These are phyloP conservation scores for Cettia cetti DNA, from an alignment of 2,113 vertebrate species.

Conservation along the genomic window DNA sequence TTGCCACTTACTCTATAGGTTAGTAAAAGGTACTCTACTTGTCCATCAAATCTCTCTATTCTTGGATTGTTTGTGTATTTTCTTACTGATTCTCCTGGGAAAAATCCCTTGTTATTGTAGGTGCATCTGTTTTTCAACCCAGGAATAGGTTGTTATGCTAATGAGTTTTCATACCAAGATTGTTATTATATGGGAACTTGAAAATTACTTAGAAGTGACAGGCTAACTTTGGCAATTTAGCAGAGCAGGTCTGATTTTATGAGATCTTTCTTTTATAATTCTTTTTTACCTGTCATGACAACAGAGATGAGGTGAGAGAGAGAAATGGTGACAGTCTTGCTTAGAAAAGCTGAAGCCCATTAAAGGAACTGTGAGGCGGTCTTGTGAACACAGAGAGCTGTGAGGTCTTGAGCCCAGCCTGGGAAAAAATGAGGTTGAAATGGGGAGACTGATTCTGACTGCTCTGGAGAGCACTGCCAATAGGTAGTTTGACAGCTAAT, in stretches of 20 bases:
- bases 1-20: neutral
- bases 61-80: neutral
- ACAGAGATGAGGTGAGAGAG: neutral
- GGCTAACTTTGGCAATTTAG: neutral
- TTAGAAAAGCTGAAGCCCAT: neutral
- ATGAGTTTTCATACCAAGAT: neutral
- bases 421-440: neutral
- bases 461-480: neutral
- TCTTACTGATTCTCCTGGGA: neutral
- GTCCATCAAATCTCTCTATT: neutral
- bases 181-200: neutral
- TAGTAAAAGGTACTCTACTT: neutral
- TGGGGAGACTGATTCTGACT: neutral
- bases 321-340: neutral
- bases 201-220: neutral
- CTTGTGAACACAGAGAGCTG: neutral
- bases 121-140: neutral
- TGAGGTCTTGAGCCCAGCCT: neutral
- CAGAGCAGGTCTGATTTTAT: neutral
- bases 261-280: neutral
- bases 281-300: neutral
- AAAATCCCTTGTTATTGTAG: neutral
- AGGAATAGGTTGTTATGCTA: neutral
- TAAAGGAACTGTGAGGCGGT: neutral
- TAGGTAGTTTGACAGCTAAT: neutral